Base-by-base conservation (phyloP, 2,113 vertebrate species). In the Toxostoma redivivum region DNA sequence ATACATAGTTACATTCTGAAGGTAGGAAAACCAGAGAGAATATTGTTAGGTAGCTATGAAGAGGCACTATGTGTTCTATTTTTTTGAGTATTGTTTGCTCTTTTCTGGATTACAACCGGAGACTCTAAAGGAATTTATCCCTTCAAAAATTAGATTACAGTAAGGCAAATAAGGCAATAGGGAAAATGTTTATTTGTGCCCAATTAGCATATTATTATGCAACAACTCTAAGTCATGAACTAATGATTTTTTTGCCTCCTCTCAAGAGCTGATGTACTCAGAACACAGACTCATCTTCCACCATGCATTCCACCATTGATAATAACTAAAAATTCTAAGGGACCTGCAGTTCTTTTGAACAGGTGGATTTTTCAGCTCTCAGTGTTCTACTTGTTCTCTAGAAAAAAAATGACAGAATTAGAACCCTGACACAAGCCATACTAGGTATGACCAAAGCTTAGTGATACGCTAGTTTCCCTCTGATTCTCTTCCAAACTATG, bases 131-230 rank as follows among this genome's bases (percentile, higher is more conserved):
- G 33, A 4, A 7, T 20, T 92, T 92, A 93, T 13, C 22, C 20
- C 22, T 73, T 73, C 51, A 70, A 82, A 96, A 95, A 90, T 73
- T 62, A 82, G 81, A 92, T 66, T 92, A 85, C 9, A 70, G 37
- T 28, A 73, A 67, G 18, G 40, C 51, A 60, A 76, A 81, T 74
- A 42, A 78, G 30, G 33, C 1, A 0, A 60, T 8, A 3, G 12
- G 35, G 22, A 77, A 88, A 76, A 90, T 2, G 2, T 42, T 76
- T 79, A 45, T 94, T 93, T 62, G 31, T 60, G 38, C 25, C 40
- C 28, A 71, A 67, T 86, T 53, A 74, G 23, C 0, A 2, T 70
- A 51, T 42, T 60, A 47, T 95, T 95, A 70, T 35, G 30, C 40
- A 96, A 96, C 37, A 81, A 47, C 56, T 66, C 56, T 33, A 64